These are phyloP conservation scores for Ctenochaetus hawaiiensis DNA, from an alignment of 2,797 vertebrate genomes.

Conservation along the genomic window DNA sequence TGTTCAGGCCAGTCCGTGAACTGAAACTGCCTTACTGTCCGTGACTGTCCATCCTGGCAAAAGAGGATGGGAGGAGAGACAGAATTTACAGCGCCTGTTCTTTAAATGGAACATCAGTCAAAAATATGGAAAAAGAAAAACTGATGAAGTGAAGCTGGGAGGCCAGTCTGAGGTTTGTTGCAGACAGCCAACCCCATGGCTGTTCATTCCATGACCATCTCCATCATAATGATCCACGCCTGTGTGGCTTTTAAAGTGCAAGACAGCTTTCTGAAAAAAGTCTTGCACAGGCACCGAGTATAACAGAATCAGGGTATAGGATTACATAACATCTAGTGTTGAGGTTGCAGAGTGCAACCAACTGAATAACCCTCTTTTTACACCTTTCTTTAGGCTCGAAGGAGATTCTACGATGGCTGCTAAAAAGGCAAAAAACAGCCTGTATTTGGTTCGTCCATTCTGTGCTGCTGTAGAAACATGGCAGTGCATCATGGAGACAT, in stretches of 20 bases:
- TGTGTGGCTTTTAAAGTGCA: conserved; percentile 31
- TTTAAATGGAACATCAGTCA: conserved; percentile 10
- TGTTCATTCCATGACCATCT: conserved; percentile 14
- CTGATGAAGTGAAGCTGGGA: conserved; percentile 19
- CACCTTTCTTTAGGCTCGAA: too few relatives aligned
- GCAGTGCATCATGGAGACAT: too few relatives aligned
- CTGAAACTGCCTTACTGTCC: conserved; percentile 99
- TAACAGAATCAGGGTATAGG: conserved; percentile 20
- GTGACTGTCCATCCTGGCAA: conserved; percentile 96
- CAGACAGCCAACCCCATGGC: not conserved
- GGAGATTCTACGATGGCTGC: too few relatives aligned
- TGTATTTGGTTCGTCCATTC: too few relatives aligned
- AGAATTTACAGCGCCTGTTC: not conserved
- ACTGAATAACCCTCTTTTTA: too few relatives aligned
- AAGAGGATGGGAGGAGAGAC: not conserved
- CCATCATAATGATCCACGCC: not conserved
- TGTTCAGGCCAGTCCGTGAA: conserved; percentile 99
- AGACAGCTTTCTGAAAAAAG: conserved; percentile 17
- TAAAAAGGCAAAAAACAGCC: conserved; percentile 35
- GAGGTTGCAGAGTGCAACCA: too few relatives aligned
- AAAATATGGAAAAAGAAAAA: conserved; percentile 18
- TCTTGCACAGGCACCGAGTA: conserved; percentile 19
- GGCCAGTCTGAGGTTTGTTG: conserved; percentile 3
- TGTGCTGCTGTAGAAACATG: too few relatives aligned
- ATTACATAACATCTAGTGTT: too few relatives aligned